These are phyloP conservation scores for Eriocheir sinensis DNA, from an alignment of 1,140 invertebrate genomes.

Conservation along the genomic window DNA sequence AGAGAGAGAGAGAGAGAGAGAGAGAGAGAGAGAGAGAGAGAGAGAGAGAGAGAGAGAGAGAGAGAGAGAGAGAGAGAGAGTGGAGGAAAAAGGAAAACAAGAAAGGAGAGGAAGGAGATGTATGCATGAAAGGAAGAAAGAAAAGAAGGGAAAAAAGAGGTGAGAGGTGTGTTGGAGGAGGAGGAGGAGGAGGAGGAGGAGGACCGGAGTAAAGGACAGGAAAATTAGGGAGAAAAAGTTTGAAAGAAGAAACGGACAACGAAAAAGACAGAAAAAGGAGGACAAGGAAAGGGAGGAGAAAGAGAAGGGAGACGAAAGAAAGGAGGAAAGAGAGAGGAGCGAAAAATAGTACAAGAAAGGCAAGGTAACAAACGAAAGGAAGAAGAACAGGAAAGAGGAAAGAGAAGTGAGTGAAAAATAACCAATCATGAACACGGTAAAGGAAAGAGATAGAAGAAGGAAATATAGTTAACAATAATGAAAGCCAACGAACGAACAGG, in stretches of 20 bases:
- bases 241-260: not conserved
- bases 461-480: too few relatives aligned
- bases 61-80: constrained; percentile 12
- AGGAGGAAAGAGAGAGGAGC: not conserved
- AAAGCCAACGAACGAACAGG: too few relatives aligned
- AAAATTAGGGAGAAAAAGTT: not conserved
- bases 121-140: not conserved
- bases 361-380: not conserved
- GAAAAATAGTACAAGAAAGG: not conserved
- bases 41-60: not conserved
- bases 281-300: too few relatives aligned
- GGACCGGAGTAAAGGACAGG: not conserved
- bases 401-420: not conserved
- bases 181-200: not conserved
- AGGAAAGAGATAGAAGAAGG: too few relatives aligned
- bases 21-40: not conserved
- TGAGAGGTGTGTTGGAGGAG: too few relatives aligned
- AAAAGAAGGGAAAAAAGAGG: not conserved
- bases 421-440: too few relatives aligned
- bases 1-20: not conserved
- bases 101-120: not conserved
- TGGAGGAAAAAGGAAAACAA: not conserved
- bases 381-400: not conserved
- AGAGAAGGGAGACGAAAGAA: not conserved
- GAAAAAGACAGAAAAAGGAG: not conserved